A percentile compares a stretch with the other conserved stretches of the same genome.
Conservation (phyloP, 2,888 invertebrate species). For the Tipula unca region DNA sequence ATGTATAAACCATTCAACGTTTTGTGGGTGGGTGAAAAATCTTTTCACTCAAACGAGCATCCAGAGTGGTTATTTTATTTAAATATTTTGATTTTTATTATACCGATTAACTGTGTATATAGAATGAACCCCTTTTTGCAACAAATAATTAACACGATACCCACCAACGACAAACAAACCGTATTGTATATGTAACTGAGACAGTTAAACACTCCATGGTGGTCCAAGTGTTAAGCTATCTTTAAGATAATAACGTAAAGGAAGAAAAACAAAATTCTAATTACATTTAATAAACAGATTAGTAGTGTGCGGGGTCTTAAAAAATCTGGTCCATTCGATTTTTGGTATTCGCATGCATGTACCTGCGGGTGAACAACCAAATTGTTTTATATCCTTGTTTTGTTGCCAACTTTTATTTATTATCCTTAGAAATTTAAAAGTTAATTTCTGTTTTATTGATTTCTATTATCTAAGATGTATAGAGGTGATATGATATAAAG, state of each 20-base stretch:
- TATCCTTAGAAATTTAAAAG: slow-evolving; percentile 1
- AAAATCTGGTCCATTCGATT: not conserved
- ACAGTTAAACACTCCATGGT: not conserved
- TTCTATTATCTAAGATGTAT: not conserved
- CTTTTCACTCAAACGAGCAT: not conserved
- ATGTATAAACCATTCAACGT: too few relatives aligned
- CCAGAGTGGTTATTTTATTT: not conserved
- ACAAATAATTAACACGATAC: not conserved
- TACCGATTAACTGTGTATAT: not conserved
- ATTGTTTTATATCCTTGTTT: not conserved
- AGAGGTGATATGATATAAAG: not conserved
- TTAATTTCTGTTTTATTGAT: not conserved
- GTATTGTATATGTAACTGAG: not conserved
- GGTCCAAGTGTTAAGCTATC: not conserved
- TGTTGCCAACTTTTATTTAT: not conserved
- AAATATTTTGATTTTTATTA: slow-evolving; percentile 3
- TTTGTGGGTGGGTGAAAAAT: not conserved
- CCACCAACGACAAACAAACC: too few relatives aligned
- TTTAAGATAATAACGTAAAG: too few relatives aligned
- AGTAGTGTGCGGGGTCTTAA: not conserved
- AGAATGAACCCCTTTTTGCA: not conserved
- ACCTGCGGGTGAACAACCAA: not conserved
- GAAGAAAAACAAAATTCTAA: not conserved
- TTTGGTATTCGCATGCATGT: too few relatives aligned
- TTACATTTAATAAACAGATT: slow-evolving; percentile 2